A percentile compares a stretch with the other conserved stretches of the same genome.
Evolutionary conservation across 2,888 invertebrate species (phyloP).

Genomic region (Protula sp.): DNA sequence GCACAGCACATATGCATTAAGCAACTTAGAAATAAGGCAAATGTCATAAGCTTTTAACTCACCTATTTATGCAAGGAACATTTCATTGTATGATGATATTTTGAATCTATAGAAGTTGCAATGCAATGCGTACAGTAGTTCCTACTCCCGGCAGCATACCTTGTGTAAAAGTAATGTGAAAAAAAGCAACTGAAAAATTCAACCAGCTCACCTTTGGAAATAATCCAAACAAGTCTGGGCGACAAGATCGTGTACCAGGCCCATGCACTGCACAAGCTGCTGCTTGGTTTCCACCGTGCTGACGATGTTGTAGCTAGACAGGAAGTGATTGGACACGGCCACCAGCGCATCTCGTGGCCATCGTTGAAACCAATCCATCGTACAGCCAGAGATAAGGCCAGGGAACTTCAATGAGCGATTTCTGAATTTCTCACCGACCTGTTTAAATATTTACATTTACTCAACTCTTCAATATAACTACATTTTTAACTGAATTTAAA

Average conservation of each 20-base stretch:
- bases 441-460: background rate
- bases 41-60: no score
- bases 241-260: slow-evolving; percentile 45
- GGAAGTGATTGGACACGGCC: slow-evolving; percentile 47
- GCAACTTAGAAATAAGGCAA: no score
- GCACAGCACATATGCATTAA: no score
- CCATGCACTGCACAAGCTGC: slow-evolving; percentile 44
- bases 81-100: no score
- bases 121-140: no score
- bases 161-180: no score
- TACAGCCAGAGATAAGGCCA: slow-evolving; percentile 52
- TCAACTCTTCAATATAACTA: background rate
- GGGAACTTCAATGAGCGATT: slow-evolving; percentile 47
- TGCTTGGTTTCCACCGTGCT: slow-evolving; percentile 33
- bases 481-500: background rate
- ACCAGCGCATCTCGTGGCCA: slow-evolving; percentile 51
- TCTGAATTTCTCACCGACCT: slow-evolving; percentile 20
- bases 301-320: slow-evolving; percentile 37
- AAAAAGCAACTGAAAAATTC: no score
- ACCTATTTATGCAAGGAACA: no score
- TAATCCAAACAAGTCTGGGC: slow-evolving; percentile 40
- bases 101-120: no score
- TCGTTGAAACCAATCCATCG: slow-evolving; percentile 52
- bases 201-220: slow-evolving; percentile 46
- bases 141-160: no score